A percentile compares a stretch with the other conserved stretches of the same genome.
These are phyloP conservation scores for Corythucha ciliata DNA, from an alignment of 2,888 invertebrate species.

Conservation along the genomic window DNA sequence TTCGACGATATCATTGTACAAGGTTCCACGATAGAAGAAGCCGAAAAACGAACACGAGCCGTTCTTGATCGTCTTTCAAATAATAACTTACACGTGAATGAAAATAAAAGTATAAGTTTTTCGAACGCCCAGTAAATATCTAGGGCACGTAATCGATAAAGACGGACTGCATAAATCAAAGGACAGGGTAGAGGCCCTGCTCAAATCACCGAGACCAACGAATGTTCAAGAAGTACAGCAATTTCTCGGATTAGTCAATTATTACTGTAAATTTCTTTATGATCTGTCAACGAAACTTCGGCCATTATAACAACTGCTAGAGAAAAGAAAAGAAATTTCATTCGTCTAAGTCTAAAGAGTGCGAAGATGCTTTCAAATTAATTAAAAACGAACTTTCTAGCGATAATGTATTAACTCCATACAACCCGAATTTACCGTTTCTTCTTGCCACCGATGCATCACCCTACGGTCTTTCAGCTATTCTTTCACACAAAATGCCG, in stretches of 20 bases:
- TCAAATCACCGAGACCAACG: conserved; percentile 31
- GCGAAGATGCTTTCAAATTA: conserved; percentile 1
- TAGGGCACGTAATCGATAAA: conserved; percentile 29
- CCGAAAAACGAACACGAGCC: conserved; percentile 1
- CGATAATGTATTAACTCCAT: conserved; percentile 13
- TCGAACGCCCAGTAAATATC: no score
- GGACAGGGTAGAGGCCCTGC: conserved; percentile 28
- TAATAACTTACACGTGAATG: conserved; percentile 28
- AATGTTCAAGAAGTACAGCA: conserved; percentile 36
- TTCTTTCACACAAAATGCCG: conserved; percentile 13
- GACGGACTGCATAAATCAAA: conserved; percentile 22
- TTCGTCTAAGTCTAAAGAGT: conserved; percentile 24
- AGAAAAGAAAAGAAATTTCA: conserved; percentile 12
- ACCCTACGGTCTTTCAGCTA: conserved; percentile 10
- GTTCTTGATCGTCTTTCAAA: conserved; percentile 24
- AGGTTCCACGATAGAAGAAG: conserved; percentile 19
- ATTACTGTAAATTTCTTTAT: conserved; percentile 39
- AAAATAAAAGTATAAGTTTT: no score
- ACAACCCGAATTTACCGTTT: conserved; percentile 12
- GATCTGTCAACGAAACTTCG: conserved; percentile 36
- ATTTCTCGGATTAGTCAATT: conserved; percentile 38
- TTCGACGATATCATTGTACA: conserved; percentile 37
- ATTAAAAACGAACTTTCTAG: conserved; percentile 16
- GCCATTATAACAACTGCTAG: conserved; percentile 36
- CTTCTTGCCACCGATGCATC: conserved; percentile 20